A percentile compares a stretch with the other conserved stretches of the same genome.
Conservation (phyloP, 2,888 invertebrate genomes). For the Temnothorax unifasciatus region DNA sequence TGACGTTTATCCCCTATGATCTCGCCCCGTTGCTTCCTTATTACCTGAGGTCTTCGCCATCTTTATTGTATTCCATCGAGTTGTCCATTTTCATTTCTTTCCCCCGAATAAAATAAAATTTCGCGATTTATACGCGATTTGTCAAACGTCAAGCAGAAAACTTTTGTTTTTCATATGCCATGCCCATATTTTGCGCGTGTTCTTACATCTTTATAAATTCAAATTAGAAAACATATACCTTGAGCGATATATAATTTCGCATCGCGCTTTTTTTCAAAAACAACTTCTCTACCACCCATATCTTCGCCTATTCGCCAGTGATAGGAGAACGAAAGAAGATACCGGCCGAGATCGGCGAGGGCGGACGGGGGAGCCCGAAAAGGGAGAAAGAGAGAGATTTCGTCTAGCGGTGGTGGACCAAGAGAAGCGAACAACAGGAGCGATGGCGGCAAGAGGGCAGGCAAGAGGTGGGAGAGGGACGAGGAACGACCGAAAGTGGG, state of each 20-base stretch:
- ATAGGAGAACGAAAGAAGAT: slow-evolving; percentile 42
- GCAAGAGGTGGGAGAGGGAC: slow-evolving; percentile 27
- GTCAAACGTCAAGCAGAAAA: background rate
- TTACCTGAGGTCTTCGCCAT: background rate
- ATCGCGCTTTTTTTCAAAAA: slow-evolving; percentile 52
- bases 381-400: slow-evolving; percentile 56
- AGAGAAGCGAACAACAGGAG: slow-evolving; percentile 44
- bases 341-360: slow-evolving; percentile 17
- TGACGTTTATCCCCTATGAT: slow-evolving; percentile 14
- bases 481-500: slow-evolving; percentile 73
- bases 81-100: background rate
- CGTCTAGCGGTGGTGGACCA: slow-evolving; percentile 63
- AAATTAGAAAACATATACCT: background rate
- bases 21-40: background rate
- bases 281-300: slow-evolving; percentile 63
- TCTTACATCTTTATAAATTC: background rate
- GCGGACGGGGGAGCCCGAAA: background rate
- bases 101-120: background rate
- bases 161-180: background rate
- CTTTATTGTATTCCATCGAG: background rate
- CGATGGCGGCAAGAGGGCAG: slow-evolving; percentile 17
- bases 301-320: slow-evolving; percentile 38
- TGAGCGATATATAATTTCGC: background rate
- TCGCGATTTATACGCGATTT: background rate
- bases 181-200: no score